Base-by-base conservation (phyloP, 2,888 invertebrate species). In the Tipula unca region DNA sequence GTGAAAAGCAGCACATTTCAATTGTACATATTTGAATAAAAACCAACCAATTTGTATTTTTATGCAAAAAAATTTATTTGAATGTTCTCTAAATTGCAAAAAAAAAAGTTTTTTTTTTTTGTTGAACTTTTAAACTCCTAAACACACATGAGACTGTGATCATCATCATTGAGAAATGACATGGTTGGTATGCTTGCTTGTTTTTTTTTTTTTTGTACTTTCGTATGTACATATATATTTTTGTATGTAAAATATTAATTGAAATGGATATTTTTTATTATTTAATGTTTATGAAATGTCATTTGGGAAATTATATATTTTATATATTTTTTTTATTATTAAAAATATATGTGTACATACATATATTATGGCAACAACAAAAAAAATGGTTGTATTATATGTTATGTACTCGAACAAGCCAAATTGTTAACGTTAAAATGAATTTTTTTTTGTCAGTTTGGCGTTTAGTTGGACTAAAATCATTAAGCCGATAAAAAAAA, bases 221-320 rank as follows among this genome's bases (percentile, higher is more conserved):
- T 69, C 69, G 25, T 3, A 69, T 10, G 14, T 69, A 48, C 48
- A 69, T 69, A 69, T 69, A 69, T 25, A 25, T 48, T 48, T 69
- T 8, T 69, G 1, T 69, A 69, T 69, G 69, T 69, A 69, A 25
- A 69, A 69, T 69, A 69, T 69, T 69, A 69, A 69, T 69, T 69
- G 69, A 69, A 69, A 69, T 25, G 69, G 69, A 69, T 69, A 69
- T 69, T 69, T 69, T 69, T 69, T 69, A 69, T 48, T 48, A 17
- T 69, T 69, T 69, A 69, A 69, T 69, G 69, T 69, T 69, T 69
- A 69, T 69, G 69, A 69, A 69, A 69, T 69, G 69, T 69, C 69
- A 69, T 69, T 69, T 69, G 69, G 69, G 69, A 69, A 69, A 69
- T 69, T n/a, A n/a, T 69, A 69, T 69, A 25, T 25, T 69, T 69